These are phyloP conservation scores for Pheosia gnoma DNA, from an alignment of 2,888 invertebrate species.

Conservation along the genomic window DNA sequence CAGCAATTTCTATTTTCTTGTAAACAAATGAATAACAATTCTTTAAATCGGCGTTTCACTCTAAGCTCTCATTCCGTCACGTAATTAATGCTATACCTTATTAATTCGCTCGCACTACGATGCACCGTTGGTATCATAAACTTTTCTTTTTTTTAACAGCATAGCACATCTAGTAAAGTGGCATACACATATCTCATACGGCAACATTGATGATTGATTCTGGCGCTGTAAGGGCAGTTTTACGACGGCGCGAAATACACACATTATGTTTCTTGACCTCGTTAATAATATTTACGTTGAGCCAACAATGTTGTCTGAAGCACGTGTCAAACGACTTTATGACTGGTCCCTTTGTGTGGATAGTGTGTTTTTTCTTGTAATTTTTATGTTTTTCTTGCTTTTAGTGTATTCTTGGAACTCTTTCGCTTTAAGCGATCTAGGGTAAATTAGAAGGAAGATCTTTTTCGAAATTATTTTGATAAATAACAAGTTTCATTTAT, in stretches of 20 bases:
- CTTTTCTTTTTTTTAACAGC: not conserved
- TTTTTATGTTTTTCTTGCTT: constrained; percentile 4
- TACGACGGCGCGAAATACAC: constrained; percentile 58
- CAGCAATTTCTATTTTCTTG: too few relatives aligned
- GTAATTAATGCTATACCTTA: too few relatives aligned
- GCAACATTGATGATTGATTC: constrained; percentile 55
- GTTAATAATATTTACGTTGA: constrained; percentile 57
- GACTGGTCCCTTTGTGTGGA: constrained; percentile 39
- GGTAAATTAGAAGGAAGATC: not conserved
- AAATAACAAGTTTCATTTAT: too few relatives aligned
- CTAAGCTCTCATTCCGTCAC: too few relatives aligned
- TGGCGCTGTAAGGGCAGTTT: constrained; percentile 52
- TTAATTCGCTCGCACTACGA: too few relatives aligned
- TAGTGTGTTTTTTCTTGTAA: constrained; percentile 30
- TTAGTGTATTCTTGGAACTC: not conserved
- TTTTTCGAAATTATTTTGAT: not conserved
- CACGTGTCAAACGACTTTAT: constrained; percentile 54
- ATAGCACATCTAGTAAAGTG: constrained; percentile 23
- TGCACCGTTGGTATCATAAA: too few relatives aligned
- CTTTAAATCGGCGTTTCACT: too few relatives aligned
- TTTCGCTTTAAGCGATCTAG: not conserved
- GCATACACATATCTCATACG: constrained; percentile 38
- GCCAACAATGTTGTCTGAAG: constrained; percentile 46
- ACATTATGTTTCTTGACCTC: constrained; percentile 62
- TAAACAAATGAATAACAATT: too few relatives aligned